Conservation (phyloP, 1,140 invertebrate genomes). For the Zaprionus africanus region DNA sequence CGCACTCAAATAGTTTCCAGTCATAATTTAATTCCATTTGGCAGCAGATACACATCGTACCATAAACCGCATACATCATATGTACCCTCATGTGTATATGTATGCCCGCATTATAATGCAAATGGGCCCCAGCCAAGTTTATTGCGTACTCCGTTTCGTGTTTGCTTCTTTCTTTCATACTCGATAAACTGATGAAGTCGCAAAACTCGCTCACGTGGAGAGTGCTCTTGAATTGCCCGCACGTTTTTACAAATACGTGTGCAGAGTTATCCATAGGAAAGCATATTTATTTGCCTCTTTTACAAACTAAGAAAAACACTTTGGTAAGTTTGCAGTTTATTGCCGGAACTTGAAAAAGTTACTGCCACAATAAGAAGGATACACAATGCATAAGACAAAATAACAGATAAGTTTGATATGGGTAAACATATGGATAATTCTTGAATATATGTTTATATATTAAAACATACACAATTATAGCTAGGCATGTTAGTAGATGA, state of each 20-base stretch:
- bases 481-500: neutral
- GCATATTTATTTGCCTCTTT: neutral
- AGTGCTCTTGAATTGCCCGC: neutral
- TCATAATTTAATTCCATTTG: slow-evolving; percentile 1
- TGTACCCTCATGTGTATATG: neutral
- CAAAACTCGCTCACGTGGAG: neutral
- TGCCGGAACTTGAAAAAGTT: neutral
- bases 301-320: neutral
- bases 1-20: neutral
- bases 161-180: neutral
- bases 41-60: neutral
- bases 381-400: neutral
- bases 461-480: neutral
- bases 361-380: neutral
- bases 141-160: neutral
- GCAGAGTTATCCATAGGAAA: neutral
- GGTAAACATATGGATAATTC: neutral
- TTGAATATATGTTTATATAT: neutral
- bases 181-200: neutral
- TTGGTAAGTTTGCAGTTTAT: neutral
- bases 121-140: neutral
- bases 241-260: neutral
- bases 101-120: neutral
- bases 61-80: neutral
- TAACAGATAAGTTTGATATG: neutral